phyloP scores from a whole-genome alignment of 2,888 invertebrate genomes.

The Volucella bombylans region DNA sequence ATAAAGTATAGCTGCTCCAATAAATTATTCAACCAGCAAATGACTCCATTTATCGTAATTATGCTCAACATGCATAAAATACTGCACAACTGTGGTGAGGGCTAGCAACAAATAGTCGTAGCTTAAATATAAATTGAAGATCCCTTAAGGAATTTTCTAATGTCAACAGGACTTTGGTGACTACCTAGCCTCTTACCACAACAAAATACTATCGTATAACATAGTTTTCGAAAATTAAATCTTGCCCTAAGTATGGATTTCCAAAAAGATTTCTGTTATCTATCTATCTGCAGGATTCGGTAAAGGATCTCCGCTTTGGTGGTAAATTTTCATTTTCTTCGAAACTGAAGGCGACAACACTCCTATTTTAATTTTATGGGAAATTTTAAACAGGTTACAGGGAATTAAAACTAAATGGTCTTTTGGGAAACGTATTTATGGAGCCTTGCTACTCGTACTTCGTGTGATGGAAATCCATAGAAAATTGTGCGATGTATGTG shows the following conservation, averaged over 20 bases:
- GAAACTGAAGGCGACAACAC: too few species aligned
- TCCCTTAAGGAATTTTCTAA: not conserved
- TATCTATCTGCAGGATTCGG: too few species aligned
- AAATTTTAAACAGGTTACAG: too few species aligned
- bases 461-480: too few species aligned
- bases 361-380: too few species aligned
- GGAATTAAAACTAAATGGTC: too few species aligned
- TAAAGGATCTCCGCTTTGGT: too few species aligned
- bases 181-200: not conserved
- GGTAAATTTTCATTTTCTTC: too few species aligned
- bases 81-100: not conserved
- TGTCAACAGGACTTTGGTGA: not conserved
- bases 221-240: not conserved
- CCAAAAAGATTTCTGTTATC: not conserved
- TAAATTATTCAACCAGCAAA: slow-evolving; percentile 9
- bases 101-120: not conserved
- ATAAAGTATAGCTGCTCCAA: not conserved
- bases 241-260: not conserved
- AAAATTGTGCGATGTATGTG: too few species aligned
- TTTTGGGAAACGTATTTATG: too few species aligned
- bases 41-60: slow-evolving; percentile 19
- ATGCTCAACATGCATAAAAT: not conserved
- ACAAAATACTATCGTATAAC: not conserved
- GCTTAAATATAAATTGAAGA: not conserved
- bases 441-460: too few species aligned